Percentiles rank a stretch among this genome's conserved stretches.
Conservation (phyloP, 2,888 invertebrate genomes). For the Rotaria socialis region DNA sequence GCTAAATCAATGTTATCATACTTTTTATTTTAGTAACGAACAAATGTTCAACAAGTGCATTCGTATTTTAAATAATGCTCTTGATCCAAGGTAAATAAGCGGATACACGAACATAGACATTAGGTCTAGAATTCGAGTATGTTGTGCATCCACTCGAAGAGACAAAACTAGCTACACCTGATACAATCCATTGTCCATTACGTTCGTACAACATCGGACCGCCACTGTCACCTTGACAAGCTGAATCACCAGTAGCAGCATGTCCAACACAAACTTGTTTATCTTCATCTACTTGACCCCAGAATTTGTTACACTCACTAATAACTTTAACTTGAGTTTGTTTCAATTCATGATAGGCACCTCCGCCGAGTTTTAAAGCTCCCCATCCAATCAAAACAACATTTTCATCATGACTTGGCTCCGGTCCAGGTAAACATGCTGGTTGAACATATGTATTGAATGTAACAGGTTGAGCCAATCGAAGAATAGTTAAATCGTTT, state of each 20-base stretch:
- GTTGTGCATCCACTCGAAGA: background rate
- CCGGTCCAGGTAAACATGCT: conserved; percentile 8
- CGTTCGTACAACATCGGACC: background rate
- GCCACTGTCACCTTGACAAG: background rate
- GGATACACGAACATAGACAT: background rate
- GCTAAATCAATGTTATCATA: too few species aligned
- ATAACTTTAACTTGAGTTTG: background rate
- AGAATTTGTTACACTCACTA: background rate
- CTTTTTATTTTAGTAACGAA: too few species aligned
- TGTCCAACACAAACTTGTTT: background rate
- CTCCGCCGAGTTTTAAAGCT: background rate
- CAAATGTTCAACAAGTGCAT: too few species aligned
- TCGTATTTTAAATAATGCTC: background rate
- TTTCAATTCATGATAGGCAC: background rate
- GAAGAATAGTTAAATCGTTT: background rate
- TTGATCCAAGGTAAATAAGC: background rate
- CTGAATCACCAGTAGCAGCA: background rate
- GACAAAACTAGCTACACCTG: background rate
- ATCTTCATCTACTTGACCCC: background rate
- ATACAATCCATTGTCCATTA: background rate
- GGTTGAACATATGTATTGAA: background rate
- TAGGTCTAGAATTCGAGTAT: background rate
- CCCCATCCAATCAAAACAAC: background rate
- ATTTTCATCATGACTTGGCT: background rate
- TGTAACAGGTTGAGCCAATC: background rate